These are phyloP conservation scores for Hippasteria phrygiana DNA, from an alignment of 53 echinoderm and acorn worm genomes.

Conservation along the genomic window DNA sequence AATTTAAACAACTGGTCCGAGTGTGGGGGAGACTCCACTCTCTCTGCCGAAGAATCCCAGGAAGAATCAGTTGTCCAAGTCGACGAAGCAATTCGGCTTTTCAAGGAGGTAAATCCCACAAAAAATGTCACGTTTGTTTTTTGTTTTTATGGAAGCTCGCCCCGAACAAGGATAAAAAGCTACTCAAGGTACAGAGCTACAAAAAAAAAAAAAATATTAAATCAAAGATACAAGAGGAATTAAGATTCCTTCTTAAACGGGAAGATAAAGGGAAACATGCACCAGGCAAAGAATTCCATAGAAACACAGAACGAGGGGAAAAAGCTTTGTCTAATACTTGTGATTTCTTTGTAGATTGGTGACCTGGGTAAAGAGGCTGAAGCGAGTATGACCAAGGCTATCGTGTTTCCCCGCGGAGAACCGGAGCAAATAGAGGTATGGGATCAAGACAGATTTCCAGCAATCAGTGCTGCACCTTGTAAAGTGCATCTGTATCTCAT, in stretches of 20 bases:
- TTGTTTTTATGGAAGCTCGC: neutral
- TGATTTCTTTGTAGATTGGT: constrained; percentile 68
- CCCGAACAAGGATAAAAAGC: no score
- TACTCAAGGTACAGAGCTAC: no score
- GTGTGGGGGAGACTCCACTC: constrained; percentile 84
- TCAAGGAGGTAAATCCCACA: constrained; percentile 80
- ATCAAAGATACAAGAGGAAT: no score
- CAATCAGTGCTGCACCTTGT: no score
- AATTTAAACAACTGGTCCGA: constrained; percentile 90
- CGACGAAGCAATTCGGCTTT: constrained; percentile 83
- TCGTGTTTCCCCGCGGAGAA: constrained; percentile 84
- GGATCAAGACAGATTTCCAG: no score
- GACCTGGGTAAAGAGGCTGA: constrained; percentile 95
- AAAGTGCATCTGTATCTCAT: no score
- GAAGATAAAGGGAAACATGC: no score
- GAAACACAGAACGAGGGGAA: no score
- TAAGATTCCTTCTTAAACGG: no score
- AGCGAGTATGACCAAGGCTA: constrained; percentile 95
- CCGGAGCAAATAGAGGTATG: constrained; percentile 91
- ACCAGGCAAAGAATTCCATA: no score
- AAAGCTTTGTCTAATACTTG: neutral
- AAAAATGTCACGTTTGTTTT: neutral
- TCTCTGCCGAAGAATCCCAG: constrained; percentile 72
- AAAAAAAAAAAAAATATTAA: no score
- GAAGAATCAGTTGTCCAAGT: constrained; percentile 81